Evolutionary conservation across 2,888 invertebrate species (phyloP).

Genomic region (Folsomia manolachei): DNA sequence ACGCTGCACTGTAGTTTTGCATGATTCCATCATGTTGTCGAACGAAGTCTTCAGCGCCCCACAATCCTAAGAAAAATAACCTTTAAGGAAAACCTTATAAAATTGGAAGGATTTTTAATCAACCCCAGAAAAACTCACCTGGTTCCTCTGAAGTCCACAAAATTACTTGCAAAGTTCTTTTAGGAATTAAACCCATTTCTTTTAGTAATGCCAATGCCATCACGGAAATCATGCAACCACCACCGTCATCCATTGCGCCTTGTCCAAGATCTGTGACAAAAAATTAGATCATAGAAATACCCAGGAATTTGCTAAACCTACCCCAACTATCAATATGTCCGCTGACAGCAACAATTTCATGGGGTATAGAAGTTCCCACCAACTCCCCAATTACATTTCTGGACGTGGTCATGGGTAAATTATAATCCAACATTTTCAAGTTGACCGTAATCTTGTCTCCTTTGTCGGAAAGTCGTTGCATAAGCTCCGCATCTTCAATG

Average conservation of each 20-base stretch:
- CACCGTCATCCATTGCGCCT: slow-evolving; percentile 71
- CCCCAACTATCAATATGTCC: slow-evolving; percentile 77
- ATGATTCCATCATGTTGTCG: slow-evolving; percentile 61
- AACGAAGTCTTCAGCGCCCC: slow-evolving; percentile 62
- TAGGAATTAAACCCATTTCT: slow-evolving; percentile 62
- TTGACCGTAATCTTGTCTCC: slow-evolving; percentile 59
- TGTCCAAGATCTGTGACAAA: slow-evolving; percentile 73
- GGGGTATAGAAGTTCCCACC: slow-evolving; percentile 58
- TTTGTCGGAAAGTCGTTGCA: slow-evolving; percentile 63
- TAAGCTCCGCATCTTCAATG: slow-evolving; percentile 65
- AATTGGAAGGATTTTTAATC: too few relatives aligned
- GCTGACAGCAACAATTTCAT: slow-evolving; percentile 68
- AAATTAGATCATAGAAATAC: too few relatives aligned
- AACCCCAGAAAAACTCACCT: too few relatives aligned
- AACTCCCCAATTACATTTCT: slow-evolving; percentile 73
- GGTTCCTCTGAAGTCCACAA: slow-evolving; percentile 80
- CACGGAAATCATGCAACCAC: slow-evolving; percentile 74
- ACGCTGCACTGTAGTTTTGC: slow-evolving; percentile 68
- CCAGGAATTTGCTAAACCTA: too few relatives aligned
- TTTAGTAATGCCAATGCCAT: slow-evolving; percentile 67
- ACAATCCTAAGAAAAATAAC: too few relatives aligned
- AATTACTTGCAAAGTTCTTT: slow-evolving; percentile 69
- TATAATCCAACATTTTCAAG: slow-evolving; percentile 66
- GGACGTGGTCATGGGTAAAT: slow-evolving; percentile 61
- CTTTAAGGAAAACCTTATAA: slow-evolving; percentile 55